Conservation (phyloP, 2,113 vertebrate genomes). For the Platanista minor region DNA sequence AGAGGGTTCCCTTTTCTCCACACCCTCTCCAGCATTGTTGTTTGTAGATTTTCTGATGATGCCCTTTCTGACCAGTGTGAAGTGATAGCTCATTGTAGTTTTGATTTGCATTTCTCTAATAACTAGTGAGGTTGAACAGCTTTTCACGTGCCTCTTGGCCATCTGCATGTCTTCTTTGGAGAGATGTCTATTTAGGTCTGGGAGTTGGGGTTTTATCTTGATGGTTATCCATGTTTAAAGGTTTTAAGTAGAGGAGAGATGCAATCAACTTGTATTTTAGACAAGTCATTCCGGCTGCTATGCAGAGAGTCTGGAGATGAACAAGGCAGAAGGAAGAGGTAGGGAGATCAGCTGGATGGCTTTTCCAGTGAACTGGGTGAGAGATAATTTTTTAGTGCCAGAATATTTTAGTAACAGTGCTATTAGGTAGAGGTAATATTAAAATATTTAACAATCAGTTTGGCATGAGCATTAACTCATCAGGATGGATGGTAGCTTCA, state of each 20-base stretch:
- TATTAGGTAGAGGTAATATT: neutral
- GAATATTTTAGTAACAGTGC: neutral
- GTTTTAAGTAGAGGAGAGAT: neutral
- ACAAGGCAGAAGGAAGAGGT: neutral
- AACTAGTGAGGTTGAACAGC: too few relatives aligned
- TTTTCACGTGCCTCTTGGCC: too few relatives aligned
- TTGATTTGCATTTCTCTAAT: too few relatives aligned
- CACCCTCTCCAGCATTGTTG: too few relatives aligned
- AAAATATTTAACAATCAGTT: neutral
- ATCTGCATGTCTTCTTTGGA: too few relatives aligned
- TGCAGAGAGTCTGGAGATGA: neutral
- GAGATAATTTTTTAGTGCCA: neutral
- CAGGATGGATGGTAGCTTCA: neutral
- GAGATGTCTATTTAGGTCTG: too few relatives aligned
- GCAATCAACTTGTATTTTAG: neutral
- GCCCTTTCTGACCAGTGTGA: too few relatives aligned
- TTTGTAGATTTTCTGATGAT: too few relatives aligned
- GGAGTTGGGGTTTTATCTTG: neutral
- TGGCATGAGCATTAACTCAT: neutral
- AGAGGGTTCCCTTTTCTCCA: too few relatives aligned
- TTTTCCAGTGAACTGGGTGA: conserved; percentile 7
- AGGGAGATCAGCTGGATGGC: neutral
- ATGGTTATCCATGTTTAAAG: neutral
- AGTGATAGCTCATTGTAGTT: too few relatives aligned
- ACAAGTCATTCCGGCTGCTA: neutral